Evolutionary conservation across 2,888 invertebrate species (phyloP).

Genomic region (Sussaba pulchella): DNA sequence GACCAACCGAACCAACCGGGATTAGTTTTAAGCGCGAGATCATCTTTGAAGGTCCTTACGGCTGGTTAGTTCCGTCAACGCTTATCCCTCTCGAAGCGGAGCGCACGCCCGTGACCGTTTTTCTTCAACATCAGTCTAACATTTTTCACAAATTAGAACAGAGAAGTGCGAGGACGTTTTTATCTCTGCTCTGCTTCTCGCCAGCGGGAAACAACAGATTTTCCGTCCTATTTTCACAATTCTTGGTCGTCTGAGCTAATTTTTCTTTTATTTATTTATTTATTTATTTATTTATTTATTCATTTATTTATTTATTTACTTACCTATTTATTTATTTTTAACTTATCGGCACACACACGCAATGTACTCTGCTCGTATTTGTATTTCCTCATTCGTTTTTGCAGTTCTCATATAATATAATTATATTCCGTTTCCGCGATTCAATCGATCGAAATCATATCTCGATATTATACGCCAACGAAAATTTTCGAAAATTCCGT

Average conservation of each 20-base stretch:
- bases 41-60: conserved; percentile 73
- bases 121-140: neutral
- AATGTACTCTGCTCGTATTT: no score
- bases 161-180: conserved; percentile 35
- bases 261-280: neutral
- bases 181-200: conserved; percentile 44
- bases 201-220: conserved; percentile 9
- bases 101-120: conserved; percentile 27
- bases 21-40: conserved; percentile 72
- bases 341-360: no score
- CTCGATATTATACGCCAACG: no score
- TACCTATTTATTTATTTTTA: no score
- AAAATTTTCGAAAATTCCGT: no score
- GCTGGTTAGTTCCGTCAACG: conserved; percentile 79
- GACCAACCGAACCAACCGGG: conserved; percentile 59
- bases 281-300: neutral
- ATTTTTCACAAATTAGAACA: neutral
- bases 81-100: conserved; percentile 76
- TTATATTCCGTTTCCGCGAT: neutral
- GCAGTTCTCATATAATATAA: no score
- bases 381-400: no score
- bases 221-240: neutral
- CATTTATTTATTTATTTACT: no score
- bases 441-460: neutral
- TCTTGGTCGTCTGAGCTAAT: conserved; percentile 15